Percentiles rank a stretch among this genome's conserved stretches.
These are phyloP conservation scores for Chymomyza amoena DNA, from an alignment of 2,888 invertebrate genomes.

Conservation along the genomic window DNA sequence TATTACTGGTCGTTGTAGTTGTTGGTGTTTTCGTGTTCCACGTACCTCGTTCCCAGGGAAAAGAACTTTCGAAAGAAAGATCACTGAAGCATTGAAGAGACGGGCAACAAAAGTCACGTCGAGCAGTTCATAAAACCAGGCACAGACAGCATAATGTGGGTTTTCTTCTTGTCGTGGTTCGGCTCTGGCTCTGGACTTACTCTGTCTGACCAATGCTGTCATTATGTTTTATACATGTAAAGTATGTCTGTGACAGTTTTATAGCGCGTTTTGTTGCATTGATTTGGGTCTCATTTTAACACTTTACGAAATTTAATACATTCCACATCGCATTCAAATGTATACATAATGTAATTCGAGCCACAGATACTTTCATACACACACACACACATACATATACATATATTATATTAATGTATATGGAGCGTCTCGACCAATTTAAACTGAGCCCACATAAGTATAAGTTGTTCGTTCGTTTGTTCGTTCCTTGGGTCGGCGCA, in stretches of 20 bases:
- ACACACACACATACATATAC: no score
- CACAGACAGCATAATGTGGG: not conserved
- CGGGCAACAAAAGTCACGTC: slow-evolving; percentile 35
- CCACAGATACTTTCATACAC: not conserved
- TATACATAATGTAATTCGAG: slow-evolving; percentile 57
- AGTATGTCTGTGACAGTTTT: slow-evolving; percentile 57
- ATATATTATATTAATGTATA: not conserved
- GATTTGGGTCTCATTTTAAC: slow-evolving; percentile 51
- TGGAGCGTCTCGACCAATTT: not conserved
- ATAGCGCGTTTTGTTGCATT: slow-evolving; percentile 60
- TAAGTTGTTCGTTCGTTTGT: slow-evolving; percentile 8
- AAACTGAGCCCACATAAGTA: slow-evolving; percentile 51
- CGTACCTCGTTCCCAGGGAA: slow-evolving; percentile 51
- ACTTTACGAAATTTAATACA: slow-evolving; percentile 63
- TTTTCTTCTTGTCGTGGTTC: not conserved
- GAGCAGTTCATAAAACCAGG: slow-evolving; percentile 12
- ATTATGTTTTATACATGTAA: slow-evolving; percentile 60
- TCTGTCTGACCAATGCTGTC: slow-evolving; percentile 31
- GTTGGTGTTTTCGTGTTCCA: not conserved
- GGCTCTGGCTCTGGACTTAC: not conserved
- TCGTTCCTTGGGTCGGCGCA: slow-evolving; percentile 27
- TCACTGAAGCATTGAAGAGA: not conserved
- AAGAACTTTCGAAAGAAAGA: slow-evolving; percentile 58
- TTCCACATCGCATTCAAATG: slow-evolving; percentile 56
- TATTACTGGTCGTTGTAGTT: slow-evolving; percentile 36